phyloP scores from a whole-genome alignment of 2,797 vertebrate species.

The Nannoperca australis region DNA sequence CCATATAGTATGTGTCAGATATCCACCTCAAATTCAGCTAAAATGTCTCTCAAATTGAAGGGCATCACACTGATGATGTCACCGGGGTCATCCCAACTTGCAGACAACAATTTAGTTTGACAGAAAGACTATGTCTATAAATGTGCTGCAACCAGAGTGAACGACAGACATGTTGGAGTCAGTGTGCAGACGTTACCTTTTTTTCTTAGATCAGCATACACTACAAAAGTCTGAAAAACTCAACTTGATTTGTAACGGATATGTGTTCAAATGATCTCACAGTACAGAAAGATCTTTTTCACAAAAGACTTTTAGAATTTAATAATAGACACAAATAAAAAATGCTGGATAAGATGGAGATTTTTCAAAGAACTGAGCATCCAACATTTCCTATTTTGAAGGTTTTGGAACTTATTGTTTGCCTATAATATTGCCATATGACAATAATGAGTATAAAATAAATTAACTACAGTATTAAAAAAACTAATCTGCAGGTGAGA shows the following conservation, averaged over 20 bases:
- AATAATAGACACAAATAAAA: background rate
- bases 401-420: background rate
- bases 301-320: background rate
- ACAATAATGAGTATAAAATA: background rate
- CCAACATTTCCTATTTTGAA: background rate
- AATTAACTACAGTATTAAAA: background rate
- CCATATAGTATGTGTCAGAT: too few species aligned
- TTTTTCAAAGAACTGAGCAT: too few species aligned
- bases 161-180: background rate
- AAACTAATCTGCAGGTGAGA: background rate
- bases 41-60: too few species aligned
- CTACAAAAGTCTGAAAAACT: background rate
- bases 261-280: background rate
- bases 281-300: background rate
- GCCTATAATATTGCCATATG: too few species aligned
- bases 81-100: too few species aligned
- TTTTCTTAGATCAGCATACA: background rate
- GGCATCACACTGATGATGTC: too few species aligned
- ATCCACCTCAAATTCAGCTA: too few species aligned
- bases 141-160: too few species aligned
- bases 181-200: background rate
- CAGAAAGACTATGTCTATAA: background rate
- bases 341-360: background rate
- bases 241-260: background rate
- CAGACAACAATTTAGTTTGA: too few species aligned